Evolutionary conservation across 2,797 vertebrate genomes (phyloP).

Genomic region (Tragopan temminckii): DNA sequence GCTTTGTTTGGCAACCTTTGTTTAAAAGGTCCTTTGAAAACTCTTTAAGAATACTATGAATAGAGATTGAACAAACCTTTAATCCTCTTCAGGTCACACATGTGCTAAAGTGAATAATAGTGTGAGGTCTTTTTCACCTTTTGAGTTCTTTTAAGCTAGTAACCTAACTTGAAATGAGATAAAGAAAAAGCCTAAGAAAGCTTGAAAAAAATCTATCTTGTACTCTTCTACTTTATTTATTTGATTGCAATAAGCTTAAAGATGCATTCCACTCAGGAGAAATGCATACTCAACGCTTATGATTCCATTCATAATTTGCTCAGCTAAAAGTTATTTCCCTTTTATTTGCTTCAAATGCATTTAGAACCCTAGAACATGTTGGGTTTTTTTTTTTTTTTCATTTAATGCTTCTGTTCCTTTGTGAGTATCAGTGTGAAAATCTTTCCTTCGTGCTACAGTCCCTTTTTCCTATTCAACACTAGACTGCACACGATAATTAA

Average conservation of each 20-base stretch:
- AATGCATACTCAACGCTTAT: constrained; percentile 16
- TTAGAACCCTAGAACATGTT: constrained; percentile 19
- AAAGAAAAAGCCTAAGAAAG: constrained; percentile 46
- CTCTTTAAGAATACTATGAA: constrained; percentile 77
- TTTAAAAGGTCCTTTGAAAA: constrained; percentile 74
- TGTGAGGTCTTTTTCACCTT: constrained; percentile 79
- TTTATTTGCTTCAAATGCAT: constrained; percentile 49
- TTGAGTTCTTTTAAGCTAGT: constrained; percentile 68
- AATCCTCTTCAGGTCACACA: constrained; percentile 79
- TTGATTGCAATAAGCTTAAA: background rate
- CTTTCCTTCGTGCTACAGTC: constrained; percentile 83
- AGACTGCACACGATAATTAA: constrained; percentile 93
- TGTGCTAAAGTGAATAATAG: constrained; percentile 81
- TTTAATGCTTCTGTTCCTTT: constrained; percentile 36
- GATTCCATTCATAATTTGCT: constrained; percentile 39
- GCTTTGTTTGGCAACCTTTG: constrained; percentile 82
- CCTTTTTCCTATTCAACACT: constrained; percentile 83
- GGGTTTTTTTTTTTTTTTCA: background rate
- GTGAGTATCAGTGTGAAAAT: constrained; percentile 84
- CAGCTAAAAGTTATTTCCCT: constrained; percentile 19
- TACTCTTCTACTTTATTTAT: constrained; percentile 29
- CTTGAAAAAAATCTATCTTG: constrained; percentile 31
- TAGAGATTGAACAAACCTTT: constrained; percentile 71
- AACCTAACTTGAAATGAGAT: constrained; percentile 75
- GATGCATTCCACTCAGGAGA: constrained; percentile 17